Evolutionary conservation across 1,140 invertebrate genomes (phyloP).

Genomic region (Lamellibrachia luymesi): DNA sequence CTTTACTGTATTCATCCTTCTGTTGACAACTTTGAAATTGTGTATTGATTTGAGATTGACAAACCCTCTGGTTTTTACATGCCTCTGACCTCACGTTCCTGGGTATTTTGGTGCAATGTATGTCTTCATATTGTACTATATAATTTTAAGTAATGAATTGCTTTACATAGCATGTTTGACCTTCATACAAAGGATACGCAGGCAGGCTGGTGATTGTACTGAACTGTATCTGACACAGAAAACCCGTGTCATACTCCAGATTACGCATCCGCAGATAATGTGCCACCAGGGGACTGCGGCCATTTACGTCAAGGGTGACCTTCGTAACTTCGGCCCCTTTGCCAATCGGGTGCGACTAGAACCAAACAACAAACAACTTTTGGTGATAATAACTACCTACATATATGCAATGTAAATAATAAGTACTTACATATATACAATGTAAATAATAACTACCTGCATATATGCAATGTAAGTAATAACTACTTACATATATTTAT

Average conservation of each 20-base stretch:
- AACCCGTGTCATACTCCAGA: conserved; percentile 34
- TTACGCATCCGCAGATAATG: conserved; percentile 44
- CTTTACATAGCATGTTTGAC: background rate
- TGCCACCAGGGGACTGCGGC: conserved; percentile 45
- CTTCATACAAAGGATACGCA: conserved; percentile 44
- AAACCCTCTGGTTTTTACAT: background rate
- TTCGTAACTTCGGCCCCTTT: conserved; percentile 42
- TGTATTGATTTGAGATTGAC: background rate
- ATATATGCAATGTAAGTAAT: background rate
- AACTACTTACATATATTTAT: background rate
- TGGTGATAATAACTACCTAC: background rate
- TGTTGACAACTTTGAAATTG: background rate
- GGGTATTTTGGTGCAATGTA: background rate
- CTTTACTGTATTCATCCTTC: no score
- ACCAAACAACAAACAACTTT: conserved; percentile 8
- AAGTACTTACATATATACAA: background rate
- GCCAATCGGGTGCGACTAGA: conserved; percentile 49
- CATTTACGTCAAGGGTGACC: conserved; percentile 39
- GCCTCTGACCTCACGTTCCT: background rate
- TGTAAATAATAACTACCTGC: background rate
- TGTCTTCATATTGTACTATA: background rate
- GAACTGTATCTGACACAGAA: conserved; percentile 34
- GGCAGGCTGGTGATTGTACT: conserved; percentile 46
- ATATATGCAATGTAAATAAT: background rate
- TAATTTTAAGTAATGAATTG: background rate